These are phyloP conservation scores for Hyperopisus bebe DNA, from an alignment of 2,113 vertebrate genomes.

Conservation along the genomic window DNA sequence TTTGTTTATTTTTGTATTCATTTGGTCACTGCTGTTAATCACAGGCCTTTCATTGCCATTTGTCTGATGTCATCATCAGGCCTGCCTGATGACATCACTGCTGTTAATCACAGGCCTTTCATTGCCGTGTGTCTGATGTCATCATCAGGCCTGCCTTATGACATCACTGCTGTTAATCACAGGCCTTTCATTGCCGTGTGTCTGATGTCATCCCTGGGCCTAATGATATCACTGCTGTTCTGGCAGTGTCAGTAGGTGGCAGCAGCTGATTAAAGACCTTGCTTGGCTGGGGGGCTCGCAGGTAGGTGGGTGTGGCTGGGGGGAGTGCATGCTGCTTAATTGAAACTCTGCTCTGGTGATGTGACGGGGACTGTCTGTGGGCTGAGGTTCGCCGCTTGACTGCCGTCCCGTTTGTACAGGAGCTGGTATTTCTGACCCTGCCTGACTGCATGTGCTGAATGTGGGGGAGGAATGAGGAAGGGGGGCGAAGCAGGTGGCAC, in stretches of 20 bases:
- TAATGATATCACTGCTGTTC: constrained; percentile 27
- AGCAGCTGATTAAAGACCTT: constrained; percentile 38
- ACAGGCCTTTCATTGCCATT: neutral
- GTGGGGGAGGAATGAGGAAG: neutral
- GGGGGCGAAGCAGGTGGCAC: neutral
- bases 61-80: neutral
- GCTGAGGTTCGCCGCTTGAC: neutral
- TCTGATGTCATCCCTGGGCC: neutral
- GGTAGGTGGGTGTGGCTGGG: no score
- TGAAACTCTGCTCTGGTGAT: neutral
- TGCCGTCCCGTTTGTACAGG: neutral
- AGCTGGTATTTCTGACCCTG: neutral
- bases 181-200: neutral
- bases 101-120: neutral
- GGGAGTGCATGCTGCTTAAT: neutral
- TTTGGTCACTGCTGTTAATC: neutral
- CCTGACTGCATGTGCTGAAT: neutral
- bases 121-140: neutral
- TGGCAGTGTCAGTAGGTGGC: constrained; percentile 42
- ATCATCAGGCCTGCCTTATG: neutral
- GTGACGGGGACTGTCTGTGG: neutral
- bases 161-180: neutral
- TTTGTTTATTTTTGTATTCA: neutral
- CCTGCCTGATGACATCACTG: neutral
- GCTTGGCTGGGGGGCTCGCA: neutral